Evolutionary conservation across 2,797 vertebrate genomes (phyloP).

Genomic region (Kryptolebias ocellatus): DNA sequence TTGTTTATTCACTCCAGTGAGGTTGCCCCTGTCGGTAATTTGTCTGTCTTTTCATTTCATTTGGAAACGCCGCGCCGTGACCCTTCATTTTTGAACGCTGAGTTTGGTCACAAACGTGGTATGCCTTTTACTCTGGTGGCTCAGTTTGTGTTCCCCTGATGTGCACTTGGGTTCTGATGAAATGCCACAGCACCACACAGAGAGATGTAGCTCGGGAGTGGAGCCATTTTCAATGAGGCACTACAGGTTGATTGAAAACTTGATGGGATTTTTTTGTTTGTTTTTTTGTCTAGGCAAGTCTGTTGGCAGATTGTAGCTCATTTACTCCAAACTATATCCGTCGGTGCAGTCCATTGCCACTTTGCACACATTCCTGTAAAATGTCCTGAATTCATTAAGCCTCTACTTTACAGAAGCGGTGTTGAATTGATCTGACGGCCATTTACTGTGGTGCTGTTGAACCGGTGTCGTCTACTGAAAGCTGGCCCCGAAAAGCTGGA

Average conservation of each 20-base stretch:
- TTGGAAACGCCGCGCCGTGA: constrained; percentile 22
- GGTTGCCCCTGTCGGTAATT: not conserved
- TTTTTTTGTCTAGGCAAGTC: too few species aligned
- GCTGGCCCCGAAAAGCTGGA: constrained; percentile 1
- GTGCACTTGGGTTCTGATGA: constrained; percentile 18
- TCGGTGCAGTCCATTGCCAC: not conserved
- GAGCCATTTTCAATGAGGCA: constrained; percentile 25
- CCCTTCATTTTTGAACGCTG: not conserved
- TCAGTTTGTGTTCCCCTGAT: constrained; percentile 13
- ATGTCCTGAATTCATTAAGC: not conserved
- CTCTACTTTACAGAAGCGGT: not conserved
- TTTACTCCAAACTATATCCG: not conserved
- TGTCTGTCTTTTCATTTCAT: constrained; percentile 25
- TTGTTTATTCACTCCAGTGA: not conserved
- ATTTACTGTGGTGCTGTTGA: constrained; percentile 2
- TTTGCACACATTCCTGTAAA: not conserved
- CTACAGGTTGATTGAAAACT: not conserved
- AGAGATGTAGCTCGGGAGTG: constrained; percentile 14
- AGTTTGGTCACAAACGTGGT: not conserved
- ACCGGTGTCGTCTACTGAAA: not conserved
- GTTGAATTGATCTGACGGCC: not conserved
- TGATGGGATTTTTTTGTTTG: too few species aligned
- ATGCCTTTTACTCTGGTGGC: not conserved
- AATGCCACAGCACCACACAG: constrained; percentile 14
- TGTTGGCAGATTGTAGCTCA: constrained; percentile 9